phyloP scores from a whole-genome alignment of 2,888 invertebrate species.

The Cheilosia scutellata region DNA sequence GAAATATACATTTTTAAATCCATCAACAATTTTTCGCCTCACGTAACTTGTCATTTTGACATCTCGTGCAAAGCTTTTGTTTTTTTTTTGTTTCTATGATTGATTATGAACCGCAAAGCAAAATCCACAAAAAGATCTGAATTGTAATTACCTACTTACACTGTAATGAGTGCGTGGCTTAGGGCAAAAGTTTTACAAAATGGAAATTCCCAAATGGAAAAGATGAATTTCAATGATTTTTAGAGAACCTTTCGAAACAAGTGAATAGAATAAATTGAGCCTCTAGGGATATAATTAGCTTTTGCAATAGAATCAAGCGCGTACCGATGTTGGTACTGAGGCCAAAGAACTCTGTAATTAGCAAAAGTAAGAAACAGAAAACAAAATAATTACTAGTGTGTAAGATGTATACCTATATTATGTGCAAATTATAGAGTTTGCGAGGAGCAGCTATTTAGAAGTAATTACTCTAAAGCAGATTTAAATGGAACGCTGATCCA shows the following conservation, averaged over 20 bases:
- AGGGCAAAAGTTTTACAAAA: conserved; percentile 1
- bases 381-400: conserved; percentile 20
- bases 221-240: conserved; percentile 11
- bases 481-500: background rate
- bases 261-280: background rate
- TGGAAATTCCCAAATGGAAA: conserved; percentile 20
- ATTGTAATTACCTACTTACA: too few species aligned
- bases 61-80: too few species aligned
- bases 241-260: background rate
- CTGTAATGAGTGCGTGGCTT: conserved; percentile 13
- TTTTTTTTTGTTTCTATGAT: too few species aligned
- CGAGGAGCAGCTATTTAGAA: conserved; percentile 10
- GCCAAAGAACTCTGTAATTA: conserved; percentile 32
- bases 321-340: conserved; percentile 22
- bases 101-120: too few species aligned
- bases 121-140: too few species aligned
- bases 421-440: conserved; percentile 19
- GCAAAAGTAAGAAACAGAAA: conserved; percentile 1
- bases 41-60: too few species aligned
- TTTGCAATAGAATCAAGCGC: conserved; percentile 2
- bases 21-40: too few species aligned
- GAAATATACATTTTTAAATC: too few species aligned
- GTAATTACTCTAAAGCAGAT: conserved; percentile 14
- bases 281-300: conserved; percentile 29
- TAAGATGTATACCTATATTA: conserved; percentile 6